Conservation (phyloP, 1,140 invertebrate species). For the Papilio glaucus region DNA sequence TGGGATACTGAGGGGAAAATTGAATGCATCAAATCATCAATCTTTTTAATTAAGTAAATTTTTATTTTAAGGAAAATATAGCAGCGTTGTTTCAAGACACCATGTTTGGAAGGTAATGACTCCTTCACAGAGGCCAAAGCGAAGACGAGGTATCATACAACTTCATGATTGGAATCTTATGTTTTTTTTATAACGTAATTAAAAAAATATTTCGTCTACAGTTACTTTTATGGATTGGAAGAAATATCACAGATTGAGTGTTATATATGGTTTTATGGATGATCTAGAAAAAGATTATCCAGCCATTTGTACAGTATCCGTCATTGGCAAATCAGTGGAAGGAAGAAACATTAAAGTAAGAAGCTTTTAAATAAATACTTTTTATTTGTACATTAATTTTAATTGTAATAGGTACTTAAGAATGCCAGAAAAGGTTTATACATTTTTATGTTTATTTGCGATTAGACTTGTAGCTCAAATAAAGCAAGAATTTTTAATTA, state of each 20-base stretch:
- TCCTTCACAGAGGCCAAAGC: slow-evolving; percentile 53
- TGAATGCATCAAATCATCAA: too few relatives aligned
- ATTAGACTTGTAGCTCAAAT: too few relatives aligned
- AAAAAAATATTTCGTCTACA: slow-evolving; percentile 40
- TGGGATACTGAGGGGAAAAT: too few relatives aligned
- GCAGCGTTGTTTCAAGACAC: neutral
- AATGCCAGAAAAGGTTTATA: too few relatives aligned
- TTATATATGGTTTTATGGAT: slow-evolving; percentile 72
- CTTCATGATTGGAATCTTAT: slow-evolving; percentile 16
- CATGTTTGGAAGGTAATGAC: slow-evolving; percentile 46
- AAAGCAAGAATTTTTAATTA: too few relatives aligned
- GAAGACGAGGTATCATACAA: slow-evolving; percentile 51
- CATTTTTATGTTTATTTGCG: neutral
- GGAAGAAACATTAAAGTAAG: slow-evolving; percentile 73
- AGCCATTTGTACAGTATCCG: slow-evolving; percentile 71
- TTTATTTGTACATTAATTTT: neutral
- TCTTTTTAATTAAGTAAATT: too few relatives aligned
- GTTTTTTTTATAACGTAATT: slow-evolving; percentile 13
- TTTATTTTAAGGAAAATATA: slow-evolving; percentile 33
- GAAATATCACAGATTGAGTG: slow-evolving; percentile 69
- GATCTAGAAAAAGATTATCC: slow-evolving; percentile 73
- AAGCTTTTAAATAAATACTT: neutral
- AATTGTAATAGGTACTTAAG: neutral
- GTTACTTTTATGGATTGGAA: slow-evolving; percentile 76
- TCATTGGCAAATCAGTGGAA: slow-evolving; percentile 75